Evolutionary conservation across 2,113 vertebrate genomes (phyloP).

Genomic region (Ciconia stormi): DNA sequence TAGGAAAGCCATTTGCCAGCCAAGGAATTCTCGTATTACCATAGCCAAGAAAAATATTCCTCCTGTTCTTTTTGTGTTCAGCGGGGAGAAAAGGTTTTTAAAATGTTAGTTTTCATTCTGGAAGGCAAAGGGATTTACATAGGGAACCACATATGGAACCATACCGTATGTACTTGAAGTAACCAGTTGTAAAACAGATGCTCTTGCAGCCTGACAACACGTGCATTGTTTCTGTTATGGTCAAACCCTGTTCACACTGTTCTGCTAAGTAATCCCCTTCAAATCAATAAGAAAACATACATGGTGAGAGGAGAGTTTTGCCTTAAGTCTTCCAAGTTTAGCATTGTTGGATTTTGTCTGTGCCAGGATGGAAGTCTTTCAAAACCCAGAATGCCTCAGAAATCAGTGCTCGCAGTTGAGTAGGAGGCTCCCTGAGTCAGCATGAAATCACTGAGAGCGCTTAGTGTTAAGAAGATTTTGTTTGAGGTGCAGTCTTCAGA

Average conservation of each 20-base stretch:
- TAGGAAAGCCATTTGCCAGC: constrained; percentile 34
- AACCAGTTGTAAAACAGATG: constrained; percentile 12
- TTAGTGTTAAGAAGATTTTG: background rate
- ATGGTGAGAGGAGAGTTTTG: background rate
- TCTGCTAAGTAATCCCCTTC: background rate
- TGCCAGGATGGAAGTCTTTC: constrained; percentile 16
- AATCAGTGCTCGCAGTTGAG: background rate
- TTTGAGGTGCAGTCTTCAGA: background rate
- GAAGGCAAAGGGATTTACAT: background rate
- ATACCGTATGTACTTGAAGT: background rate
- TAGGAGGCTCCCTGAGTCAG: constrained; percentile 39
- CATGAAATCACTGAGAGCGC: background rate
- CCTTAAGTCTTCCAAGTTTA: background rate
- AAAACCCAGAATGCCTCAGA: constrained; percentile 2
- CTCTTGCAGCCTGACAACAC: background rate
- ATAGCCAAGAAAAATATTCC: constrained; percentile 27
- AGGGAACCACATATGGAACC: background rate
- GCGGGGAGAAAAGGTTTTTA: background rate
- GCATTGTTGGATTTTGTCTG: background rate
- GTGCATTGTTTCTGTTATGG: background rate
- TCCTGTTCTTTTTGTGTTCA: background rate
- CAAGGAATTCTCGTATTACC: background rate
- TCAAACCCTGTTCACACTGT: background rate
- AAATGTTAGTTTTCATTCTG: constrained; percentile 12
- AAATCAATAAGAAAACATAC: background rate